These are phyloP conservation scores for Myotis planiceps DNA, from an alignment of 2,797 vertebrate species.

Conservation along the genomic window DNA sequence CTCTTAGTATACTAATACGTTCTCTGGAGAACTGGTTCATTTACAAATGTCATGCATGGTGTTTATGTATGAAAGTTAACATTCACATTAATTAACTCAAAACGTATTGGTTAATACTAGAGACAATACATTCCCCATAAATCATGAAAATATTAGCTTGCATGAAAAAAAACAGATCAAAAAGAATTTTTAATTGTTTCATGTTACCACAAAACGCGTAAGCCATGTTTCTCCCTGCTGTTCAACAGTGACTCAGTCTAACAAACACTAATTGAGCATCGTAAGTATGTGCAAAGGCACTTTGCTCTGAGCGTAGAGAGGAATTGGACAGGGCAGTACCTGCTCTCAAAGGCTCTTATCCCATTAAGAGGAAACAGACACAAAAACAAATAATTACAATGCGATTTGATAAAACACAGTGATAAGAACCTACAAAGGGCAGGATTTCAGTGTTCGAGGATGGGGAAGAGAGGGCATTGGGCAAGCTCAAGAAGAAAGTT, in stretches of 20 bases:
- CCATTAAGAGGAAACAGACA: background rate
- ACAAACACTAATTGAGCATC: background rate
- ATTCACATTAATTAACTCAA: background rate
- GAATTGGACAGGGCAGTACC: background rate
- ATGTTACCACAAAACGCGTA: background rate
- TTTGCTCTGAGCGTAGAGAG: background rate
- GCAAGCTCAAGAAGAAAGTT: background rate
- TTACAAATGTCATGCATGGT: slow-evolving; percentile 6
- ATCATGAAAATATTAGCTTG: slow-evolving; percentile 21
- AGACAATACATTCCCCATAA: background rate
- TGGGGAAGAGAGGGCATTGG: background rate
- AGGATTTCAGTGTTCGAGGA: background rate
- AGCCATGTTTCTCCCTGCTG: background rate
- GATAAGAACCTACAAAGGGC: background rate
- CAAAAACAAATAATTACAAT: background rate
- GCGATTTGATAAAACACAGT: background rate
- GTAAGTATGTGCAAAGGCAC: background rate
- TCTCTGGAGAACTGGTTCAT: slow-evolving; percentile 2
- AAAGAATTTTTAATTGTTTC: background rate
- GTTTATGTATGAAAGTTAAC: background rate
- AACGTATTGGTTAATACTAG: background rate
- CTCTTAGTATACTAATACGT: background rate
- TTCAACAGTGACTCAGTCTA: background rate
- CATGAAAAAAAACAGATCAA: background rate
- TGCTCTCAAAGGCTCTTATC: background rate